A percentile compares a stretch with the other conserved stretches of the same genome.
phyloP scores from a whole-genome alignment of 2,888 invertebrate species.

The Marronus borbonicus region DNA sequence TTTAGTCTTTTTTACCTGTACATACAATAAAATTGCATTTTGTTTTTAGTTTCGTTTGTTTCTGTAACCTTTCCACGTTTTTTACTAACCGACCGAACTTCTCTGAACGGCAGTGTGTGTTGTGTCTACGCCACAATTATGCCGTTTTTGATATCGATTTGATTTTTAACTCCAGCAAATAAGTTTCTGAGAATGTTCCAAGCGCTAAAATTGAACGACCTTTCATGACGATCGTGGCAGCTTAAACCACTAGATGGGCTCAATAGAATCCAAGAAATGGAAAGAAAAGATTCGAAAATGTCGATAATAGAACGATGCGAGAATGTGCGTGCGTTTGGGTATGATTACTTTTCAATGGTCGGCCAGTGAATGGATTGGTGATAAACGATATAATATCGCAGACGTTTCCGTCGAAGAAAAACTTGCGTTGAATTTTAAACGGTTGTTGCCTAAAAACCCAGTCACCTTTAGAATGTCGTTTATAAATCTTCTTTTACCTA shows the following conservation, averaged over 20 bases:
- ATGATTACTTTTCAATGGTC: slow-evolving; percentile 4
- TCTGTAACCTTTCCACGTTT: no score
- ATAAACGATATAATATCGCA: slow-evolving; percentile 13
- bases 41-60: no score
- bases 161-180: neutral
- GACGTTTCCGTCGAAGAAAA: neutral
- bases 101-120: no score
- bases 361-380: neutral
- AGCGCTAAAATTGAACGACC: neutral
- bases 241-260: neutral
- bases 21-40: no score
- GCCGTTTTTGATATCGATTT: slow-evolving; percentile 6
- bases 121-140: neutral
- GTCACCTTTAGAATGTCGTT: no score
- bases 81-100: no score
- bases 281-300: neutral
- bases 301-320: slow-evolving; percentile 1
- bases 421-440: slow-evolving; percentile 9
- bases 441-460: neutral
- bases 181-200: neutral
- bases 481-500: no score
- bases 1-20: no score
- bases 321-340: neutral
- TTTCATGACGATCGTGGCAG: neutral
- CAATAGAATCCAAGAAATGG: neutral